A percentile compares a stretch with the other conserved stretches of the same genome.
Evolutionary conservation across 2,113 vertebrate species (phyloP).

Genomic region (Tringa solitaria): DNA sequence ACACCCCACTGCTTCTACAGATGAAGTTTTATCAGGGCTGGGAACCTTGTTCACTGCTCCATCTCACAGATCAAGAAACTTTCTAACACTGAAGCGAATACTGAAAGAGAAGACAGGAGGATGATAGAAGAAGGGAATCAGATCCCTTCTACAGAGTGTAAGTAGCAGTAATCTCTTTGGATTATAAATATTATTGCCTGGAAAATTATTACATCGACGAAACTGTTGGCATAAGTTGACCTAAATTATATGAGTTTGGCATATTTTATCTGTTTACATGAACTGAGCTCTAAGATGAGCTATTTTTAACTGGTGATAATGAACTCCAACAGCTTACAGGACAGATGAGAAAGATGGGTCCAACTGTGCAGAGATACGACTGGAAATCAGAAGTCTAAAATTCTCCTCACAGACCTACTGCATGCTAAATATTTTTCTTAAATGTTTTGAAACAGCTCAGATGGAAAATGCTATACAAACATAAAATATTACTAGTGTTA

Average conservation of each 20-base stretch:
- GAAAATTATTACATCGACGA: not conserved
- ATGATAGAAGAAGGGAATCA: not conserved
- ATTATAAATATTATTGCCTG: not conserved
- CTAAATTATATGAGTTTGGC: not conserved
- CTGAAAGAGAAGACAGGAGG: not conserved
- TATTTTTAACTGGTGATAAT: not conserved
- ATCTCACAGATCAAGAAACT: not conserved
- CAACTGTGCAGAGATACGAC: not conserved
- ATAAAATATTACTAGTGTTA: not conserved
- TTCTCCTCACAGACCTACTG: not conserved
- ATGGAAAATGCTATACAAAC: not conserved
- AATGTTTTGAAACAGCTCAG: not conserved
- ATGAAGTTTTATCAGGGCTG: not conserved
- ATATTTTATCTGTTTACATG: not conserved
- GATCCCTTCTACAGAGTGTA: not conserved
- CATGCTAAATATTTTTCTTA: not conserved
- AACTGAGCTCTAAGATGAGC: not conserved
- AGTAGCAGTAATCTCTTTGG: not conserved
- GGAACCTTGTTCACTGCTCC: not conserved
- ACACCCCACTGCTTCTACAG: not conserved
- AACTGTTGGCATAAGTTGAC: not conserved
- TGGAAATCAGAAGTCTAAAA: not conserved
- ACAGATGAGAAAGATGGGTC: not conserved
- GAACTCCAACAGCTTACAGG: not conserved
- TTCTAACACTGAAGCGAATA: not conserved